These are phyloP conservation scores for Dichetophora obliterata DNA, from an alignment of 2,888 invertebrate species.

Conservation along the genomic window DNA sequence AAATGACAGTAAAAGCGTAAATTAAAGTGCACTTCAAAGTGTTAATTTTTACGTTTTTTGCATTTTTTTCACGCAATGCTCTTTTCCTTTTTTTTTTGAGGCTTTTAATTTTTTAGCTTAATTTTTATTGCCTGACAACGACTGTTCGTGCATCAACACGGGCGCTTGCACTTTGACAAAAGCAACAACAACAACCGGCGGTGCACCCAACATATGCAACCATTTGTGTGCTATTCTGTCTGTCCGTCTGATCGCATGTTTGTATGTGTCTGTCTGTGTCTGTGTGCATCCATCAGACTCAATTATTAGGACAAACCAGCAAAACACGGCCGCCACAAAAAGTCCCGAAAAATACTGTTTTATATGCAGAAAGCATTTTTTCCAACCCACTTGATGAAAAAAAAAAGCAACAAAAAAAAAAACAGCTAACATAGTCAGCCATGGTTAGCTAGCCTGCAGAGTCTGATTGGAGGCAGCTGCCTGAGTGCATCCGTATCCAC, in stretches of 20 bases:
- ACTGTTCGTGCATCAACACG: conserved; percentile 35
- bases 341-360: conserved; percentile 30
- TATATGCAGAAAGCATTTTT: conserved; percentile 14
- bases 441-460: background rate
- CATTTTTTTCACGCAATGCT: background rate
- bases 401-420: background rate
- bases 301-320: conserved; percentile 55
- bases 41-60: conserved; percentile 26
- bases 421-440: background rate
- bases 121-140: conserved; percentile 47
- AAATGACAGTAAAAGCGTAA: conserved; percentile 37
- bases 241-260: background rate
- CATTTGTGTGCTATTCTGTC: background rate
- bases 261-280: background rate
- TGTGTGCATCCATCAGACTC: conserved; percentile 43
- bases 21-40: conserved; percentile 41
- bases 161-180: conserved; percentile 5
- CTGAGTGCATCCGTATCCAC: conserved; percentile 25
- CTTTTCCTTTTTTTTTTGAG: background rate
- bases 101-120: conserved; percentile 45
- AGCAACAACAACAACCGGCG: conserved; percentile 15
- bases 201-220: background rate
- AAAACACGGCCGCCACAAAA: conserved; percentile 48
- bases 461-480: background rate
- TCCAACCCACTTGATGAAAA: background rate